Percentiles rank a stretch among this genome's conserved stretches.
Evolutionary conservation across 1,140 invertebrate species (phyloP).

Genomic region (Drosophila grimshawi): DNA sequence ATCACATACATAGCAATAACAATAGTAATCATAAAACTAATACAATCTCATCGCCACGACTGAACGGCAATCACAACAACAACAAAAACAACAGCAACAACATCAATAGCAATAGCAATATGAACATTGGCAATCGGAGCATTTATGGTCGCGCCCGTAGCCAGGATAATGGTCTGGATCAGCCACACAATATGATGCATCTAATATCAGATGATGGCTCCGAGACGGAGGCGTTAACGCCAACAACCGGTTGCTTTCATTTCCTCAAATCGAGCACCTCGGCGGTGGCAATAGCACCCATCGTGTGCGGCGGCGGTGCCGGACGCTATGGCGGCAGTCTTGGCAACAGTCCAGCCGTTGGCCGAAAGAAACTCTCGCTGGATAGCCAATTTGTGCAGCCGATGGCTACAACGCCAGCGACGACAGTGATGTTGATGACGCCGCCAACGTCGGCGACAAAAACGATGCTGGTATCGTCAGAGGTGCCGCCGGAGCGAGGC

Average conservation of each 20-base stretch:
- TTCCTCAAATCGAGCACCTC: conserved; percentile 50
- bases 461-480: background rate
- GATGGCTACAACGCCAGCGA: conserved; percentile 1
- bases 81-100: conserved; percentile 29
- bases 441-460: conserved; percentile 7
- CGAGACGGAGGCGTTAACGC: conserved; percentile 62
- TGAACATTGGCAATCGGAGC: conserved; percentile 14
- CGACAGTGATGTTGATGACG: conserved; percentile 3
- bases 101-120: conserved; percentile 31
- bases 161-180: conserved; percentile 63
- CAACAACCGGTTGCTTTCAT: conserved; percentile 68
- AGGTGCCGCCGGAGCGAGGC: conserved; percentile 10
- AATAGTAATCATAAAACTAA: conserved; percentile 32
- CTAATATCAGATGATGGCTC: conserved; percentile 57
- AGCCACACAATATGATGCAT: conserved; percentile 28
- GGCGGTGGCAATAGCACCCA: background rate
- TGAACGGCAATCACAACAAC: conserved; percentile 38
- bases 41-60: conserved; percentile 14
- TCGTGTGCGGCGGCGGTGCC: background rate
- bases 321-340: conserved; percentile 64
- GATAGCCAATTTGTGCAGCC: conserved; percentile 53
- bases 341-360: conserved; percentile 78
- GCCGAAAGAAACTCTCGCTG: conserved; percentile 75
- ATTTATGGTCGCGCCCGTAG: conserved; percentile 66
- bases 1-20: conserved; percentile 35